Conservation (phyloP, 2,888 invertebrate genomes). For the Drosophila infuscata region DNA sequence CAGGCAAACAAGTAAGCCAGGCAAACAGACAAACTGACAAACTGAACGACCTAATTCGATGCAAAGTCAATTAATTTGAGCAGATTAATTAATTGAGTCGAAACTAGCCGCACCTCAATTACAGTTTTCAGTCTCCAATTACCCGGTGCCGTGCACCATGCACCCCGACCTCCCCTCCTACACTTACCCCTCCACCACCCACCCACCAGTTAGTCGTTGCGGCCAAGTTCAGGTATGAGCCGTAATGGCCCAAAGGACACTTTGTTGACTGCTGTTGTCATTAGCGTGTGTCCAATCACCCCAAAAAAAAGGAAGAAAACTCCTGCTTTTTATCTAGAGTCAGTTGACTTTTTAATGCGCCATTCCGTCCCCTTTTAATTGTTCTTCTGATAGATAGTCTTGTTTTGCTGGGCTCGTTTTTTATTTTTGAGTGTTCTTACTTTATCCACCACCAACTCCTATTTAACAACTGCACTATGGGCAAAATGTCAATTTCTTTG, state of each 20-base stretch:
- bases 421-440: slow-evolving; percentile 11
- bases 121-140: slow-evolving; percentile 58
- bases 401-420: slow-evolving; percentile 12
- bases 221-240: slow-evolving; percentile 70
- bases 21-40: slow-evolving; percentile 55
- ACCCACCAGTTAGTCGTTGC: background rate
- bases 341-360: slow-evolving; percentile 66
- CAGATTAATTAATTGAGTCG: slow-evolving; percentile 75
- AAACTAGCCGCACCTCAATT: slow-evolving; percentile 72
- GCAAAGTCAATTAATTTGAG: slow-evolving; percentile 75
- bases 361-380: slow-evolving; percentile 65
- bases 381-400: slow-evolving; percentile 62
- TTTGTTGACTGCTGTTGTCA: slow-evolving; percentile 70
- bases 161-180: background rate
- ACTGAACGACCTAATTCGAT: slow-evolving; percentile 71
- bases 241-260: slow-evolving; percentile 39
- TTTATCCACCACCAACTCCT: slow-evolving; percentile 12
- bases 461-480: slow-evolving; percentile 30
- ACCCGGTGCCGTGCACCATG: slow-evolving; percentile 15
- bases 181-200: background rate
- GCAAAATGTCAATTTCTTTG: background rate
- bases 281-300: slow-evolving; percentile 68
- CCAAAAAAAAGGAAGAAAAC: slow-evolving; percentile 17
- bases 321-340: slow-evolving; percentile 39
- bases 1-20: slow-evolving; percentile 11